Evolutionary conservation across 2,888 invertebrate genomes (phyloP), one percentile per base, ranked within the genome.

Genomic region (Villa cingulata): DNA sequence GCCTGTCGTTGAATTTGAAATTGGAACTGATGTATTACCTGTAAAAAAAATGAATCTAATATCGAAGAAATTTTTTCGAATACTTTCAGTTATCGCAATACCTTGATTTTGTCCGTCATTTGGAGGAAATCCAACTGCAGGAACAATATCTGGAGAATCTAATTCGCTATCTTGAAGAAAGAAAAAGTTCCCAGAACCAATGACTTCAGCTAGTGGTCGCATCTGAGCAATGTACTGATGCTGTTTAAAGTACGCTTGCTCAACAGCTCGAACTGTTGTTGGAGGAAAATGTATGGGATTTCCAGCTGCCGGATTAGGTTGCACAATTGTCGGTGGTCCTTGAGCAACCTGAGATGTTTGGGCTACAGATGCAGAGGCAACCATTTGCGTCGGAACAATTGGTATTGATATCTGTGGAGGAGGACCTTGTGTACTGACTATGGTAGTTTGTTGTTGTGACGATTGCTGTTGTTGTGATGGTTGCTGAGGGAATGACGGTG

Each of bases 141-240:
- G 63, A n/a, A 52, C 42, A 37, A 47, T 18, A 27, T 81, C 79
- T 1, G 84, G 82, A 44, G 83, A 80, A 64, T 88, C 88, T 54
- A 88, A 74, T 70, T 91, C 91, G 19, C 91, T 91, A 61, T 94
- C 91, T 72, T 94, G 90, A 48, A 91, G 74, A 66, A 86, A 86
- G 65, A 78, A 83, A 68, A 86, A 85, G 63, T 81, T 84, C 49
- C 83, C 83, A 9, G 78, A 75, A 27, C 84, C 84, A 55, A 86
- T 78, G 29, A 86, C 82, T 60, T 86, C 86, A 14, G 83, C 75
- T 52, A 86, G 75, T 4, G 85, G 84, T 51, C 78, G 72, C 60
- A 66, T 57, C 60, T 74, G 75, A 46, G 74, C 72, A 9, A 73
- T 72, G 56, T 75, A 74, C 56, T 75, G 75, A 48, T 73, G 73